phyloP scores from a whole-genome alignment of 1,140 invertebrate species.

The Hylyphantes graminicola region DNA sequence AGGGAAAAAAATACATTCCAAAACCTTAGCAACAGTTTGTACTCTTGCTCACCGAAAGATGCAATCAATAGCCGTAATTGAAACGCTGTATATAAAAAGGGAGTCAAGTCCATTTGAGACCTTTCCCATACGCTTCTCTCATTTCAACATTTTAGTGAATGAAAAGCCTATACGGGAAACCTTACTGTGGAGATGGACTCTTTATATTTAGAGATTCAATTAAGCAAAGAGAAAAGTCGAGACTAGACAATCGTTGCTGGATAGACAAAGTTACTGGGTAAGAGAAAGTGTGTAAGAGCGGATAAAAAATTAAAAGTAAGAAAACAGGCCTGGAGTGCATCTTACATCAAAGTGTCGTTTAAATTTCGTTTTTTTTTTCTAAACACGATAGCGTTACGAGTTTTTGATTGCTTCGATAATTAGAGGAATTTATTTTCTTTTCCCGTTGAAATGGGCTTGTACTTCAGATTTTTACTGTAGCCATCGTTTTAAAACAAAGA shows the following conservation, averaged over 20 bases:
- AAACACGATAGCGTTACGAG: conserved; percentile 40
- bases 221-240: conserved; percentile 31
- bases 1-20: conserved; percentile 25
- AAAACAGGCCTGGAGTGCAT: neutral
- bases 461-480: neutral
- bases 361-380: conserved; percentile 46
- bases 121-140: too few species aligned
- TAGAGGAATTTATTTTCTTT: conserved; percentile 40
- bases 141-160: too few species aligned
- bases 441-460: neutral
- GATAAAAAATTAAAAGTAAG: conserved; percentile 9
- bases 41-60: conserved; percentile 18
- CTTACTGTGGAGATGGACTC: too few species aligned
- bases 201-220: neutral
- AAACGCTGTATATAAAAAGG: too few species aligned
- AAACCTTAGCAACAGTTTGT: conserved; percentile 42
- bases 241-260: neutral
- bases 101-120: too few species aligned
- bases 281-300: neutral
- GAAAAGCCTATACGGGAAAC: too few species aligned
- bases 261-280: neutral
- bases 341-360: conserved; percentile 53
- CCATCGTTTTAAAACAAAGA: too few species aligned
- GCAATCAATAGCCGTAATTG: conserved; percentile 33
- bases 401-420: conserved; percentile 56